Percentiles rank a stretch among this genome's conserved stretches.
phyloP scores from a whole-genome alignment of 2,888 invertebrate species.

The Polymixis lichenea region DNA sequence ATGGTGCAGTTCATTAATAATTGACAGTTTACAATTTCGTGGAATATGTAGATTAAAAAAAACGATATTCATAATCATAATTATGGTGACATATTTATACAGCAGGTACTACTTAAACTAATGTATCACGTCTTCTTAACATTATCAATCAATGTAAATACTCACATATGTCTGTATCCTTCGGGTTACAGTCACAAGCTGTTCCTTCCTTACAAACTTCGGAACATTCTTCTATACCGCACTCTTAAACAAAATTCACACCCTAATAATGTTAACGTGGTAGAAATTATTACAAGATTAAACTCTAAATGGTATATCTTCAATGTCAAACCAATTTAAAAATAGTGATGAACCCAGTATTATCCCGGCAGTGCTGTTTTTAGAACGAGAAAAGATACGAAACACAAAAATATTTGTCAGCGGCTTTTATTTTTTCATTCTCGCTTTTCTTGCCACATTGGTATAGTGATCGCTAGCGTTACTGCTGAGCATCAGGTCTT shows the following conservation, averaged over 20 bases:
- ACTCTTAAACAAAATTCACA: slow-evolving; percentile 70
- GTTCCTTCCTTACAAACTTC: slow-evolving; percentile 79
- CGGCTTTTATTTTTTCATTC: too few species aligned
- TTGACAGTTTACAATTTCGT: too few species aligned
- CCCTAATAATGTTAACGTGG: neutral
- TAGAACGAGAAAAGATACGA: neutral
- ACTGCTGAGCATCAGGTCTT: too few species aligned
- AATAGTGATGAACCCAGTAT: neutral
- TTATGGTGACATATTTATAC: slow-evolving; percentile 50
- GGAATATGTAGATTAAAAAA: too few species aligned
- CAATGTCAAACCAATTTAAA: neutral
- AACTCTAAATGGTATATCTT: neutral
- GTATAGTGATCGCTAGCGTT: too few species aligned
- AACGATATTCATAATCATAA: too few species aligned
- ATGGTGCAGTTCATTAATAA: too few species aligned
- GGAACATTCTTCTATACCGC: slow-evolving; percentile 85
- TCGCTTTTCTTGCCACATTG: too few species aligned
- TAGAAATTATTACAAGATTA: neutral
- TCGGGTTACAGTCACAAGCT: slow-evolving; percentile 84
- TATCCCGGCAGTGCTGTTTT: neutral
- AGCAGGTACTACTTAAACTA: neutral
- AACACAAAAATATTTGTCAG: neutral
- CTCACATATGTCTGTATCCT: slow-evolving; percentile 82
- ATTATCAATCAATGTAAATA: slow-evolving; percentile 30
- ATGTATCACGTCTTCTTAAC: neutral